A percentile compares a stretch with the other conserved stretches of the same genome.
Conservation (phyloP, 2,888 invertebrate species). For the Dryomyza anilis region DNA sequence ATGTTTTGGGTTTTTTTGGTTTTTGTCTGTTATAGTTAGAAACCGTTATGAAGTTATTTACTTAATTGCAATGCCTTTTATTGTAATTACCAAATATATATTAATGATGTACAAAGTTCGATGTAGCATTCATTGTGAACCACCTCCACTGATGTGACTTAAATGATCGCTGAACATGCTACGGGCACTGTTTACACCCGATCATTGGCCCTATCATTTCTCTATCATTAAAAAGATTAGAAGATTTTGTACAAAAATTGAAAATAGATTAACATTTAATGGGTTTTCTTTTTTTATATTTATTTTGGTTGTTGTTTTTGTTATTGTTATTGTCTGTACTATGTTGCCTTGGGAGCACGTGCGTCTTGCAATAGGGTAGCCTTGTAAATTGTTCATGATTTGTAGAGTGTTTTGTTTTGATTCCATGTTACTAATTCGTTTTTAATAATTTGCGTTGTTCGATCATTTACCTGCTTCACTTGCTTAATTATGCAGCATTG, state of each 20-base stretch:
- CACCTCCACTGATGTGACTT: conserved; percentile 21
- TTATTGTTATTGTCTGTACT: no score
- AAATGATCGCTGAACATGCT: conserved; percentile 16
- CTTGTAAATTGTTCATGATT: background rate
- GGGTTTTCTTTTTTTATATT: conserved; percentile 40
- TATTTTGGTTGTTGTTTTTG: background rate
- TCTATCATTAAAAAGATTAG: conserved; percentile 42
- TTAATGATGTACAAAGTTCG: conserved; percentile 7
- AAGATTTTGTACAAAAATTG: conserved; percentile 45
- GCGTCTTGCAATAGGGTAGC: conserved; percentile 33
- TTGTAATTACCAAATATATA: conserved; percentile 13
- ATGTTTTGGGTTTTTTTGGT: no score
- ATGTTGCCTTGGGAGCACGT: conserved; percentile 44
- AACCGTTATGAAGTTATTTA: conserved; percentile 17
- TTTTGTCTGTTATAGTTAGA: no score
- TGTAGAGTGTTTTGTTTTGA: conserved; percentile 33
- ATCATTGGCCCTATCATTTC: conserved; percentile 28
- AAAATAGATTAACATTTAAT: conserved; percentile 57
- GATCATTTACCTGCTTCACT: conserved; percentile 21
- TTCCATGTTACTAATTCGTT: conserved; percentile 54
- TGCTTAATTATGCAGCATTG: conserved; percentile 31
- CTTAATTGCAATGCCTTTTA: conserved; percentile 6
- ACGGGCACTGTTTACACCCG: conserved; percentile 20
- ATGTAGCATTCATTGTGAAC: background rate
- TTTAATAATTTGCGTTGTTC: conserved; percentile 56